Percentiles rank a stretch among this genome's conserved stretches.
phyloP scores from a whole-genome alignment of 2,888 invertebrate genomes.

The Schizaphis graminum region DNA sequence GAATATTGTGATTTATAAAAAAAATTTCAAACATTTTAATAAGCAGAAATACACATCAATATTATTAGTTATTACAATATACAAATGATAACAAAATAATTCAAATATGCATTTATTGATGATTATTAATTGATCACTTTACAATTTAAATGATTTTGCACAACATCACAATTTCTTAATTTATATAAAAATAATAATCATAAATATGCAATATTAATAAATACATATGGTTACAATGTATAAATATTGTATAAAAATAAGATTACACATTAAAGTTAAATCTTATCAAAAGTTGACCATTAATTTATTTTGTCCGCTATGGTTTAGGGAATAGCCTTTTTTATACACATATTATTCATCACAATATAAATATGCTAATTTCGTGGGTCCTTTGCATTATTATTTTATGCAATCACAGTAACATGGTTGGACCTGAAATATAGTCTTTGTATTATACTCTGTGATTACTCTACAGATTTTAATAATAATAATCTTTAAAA shows the following conservation, averaged over 20 bases:
- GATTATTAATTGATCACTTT: neutral
- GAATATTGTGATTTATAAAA: neutral
- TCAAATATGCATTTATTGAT: neutral
- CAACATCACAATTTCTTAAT: neutral
- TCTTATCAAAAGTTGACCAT: neutral
- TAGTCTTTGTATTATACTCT: neutral
- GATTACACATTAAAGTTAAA: neutral
- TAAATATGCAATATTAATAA: neutral
- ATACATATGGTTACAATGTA: neutral
- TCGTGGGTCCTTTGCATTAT: neutral
- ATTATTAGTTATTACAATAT: neutral
- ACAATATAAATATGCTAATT: constrained; percentile 46
- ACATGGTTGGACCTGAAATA: neutral
- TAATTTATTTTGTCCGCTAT: neutral
- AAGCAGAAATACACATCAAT: neutral
- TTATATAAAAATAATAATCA: neutral
- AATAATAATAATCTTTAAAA: constrained; percentile 16
- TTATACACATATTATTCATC: neutral
- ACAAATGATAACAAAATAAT: neutral
- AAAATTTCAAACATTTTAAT: neutral
- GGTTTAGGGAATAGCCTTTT: neutral
- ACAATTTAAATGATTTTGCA: neutral
- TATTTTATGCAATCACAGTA: constrained; percentile 28
- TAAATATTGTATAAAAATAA: neutral
- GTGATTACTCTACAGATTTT: constrained; percentile 27